Base-by-base conservation (phyloP, 2,888 invertebrate genomes). In the Zaprionus obscuricornis region DNA sequence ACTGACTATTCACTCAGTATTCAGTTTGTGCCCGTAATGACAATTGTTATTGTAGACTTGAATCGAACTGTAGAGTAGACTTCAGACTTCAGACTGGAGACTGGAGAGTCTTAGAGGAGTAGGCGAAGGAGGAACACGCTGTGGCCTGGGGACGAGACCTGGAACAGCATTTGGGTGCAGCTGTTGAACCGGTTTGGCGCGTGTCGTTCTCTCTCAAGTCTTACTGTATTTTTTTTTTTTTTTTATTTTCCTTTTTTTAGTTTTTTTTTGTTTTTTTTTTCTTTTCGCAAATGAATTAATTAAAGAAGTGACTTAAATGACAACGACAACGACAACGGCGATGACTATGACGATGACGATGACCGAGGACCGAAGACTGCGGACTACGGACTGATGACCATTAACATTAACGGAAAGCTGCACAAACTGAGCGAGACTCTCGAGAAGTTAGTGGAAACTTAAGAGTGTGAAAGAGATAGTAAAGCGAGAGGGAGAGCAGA, bases 121-220 rank as follows among this genome's bases (percentile, higher is more conserved):
- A 6, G 55, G 18, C 26, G 24, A 7, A 4, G 20, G 16, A 18
- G 33, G 18, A 33, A 50, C 14, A 13, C n/a, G 18, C 14, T 11
- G 58, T 13, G 50, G 54, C 18, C 6, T n/a, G 27, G 5, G 27
- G 26, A 14, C 31, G 26, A 46, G 55, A 20, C 69, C n/a, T n/a
- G n/a, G n/a, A n/a, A n/a, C n/a, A 34, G 60, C 73, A 66, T 66
- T 76, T 78, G 81, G 82, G 81, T 75, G 78, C 82, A 82, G 82
- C 84, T 79, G 83, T 26, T 16, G 18, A 75, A 84, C 84, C 78
- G 78, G 82, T 84, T 81, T 69, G 84, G 65, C 74, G 74, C 74
- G 74, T 74, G 74, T 46, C 66, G 42, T 62, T 43, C 40, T n/a
- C 40, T 54, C 11, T 8, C 17, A 14, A n/a, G 34, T 34, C 13